Percentiles rank a stretch among this genome's conserved stretches.
Evolutionary conservation across 2,888 invertebrate genomes (phyloP).

Genomic region (Platyscelio sp.): DNA sequence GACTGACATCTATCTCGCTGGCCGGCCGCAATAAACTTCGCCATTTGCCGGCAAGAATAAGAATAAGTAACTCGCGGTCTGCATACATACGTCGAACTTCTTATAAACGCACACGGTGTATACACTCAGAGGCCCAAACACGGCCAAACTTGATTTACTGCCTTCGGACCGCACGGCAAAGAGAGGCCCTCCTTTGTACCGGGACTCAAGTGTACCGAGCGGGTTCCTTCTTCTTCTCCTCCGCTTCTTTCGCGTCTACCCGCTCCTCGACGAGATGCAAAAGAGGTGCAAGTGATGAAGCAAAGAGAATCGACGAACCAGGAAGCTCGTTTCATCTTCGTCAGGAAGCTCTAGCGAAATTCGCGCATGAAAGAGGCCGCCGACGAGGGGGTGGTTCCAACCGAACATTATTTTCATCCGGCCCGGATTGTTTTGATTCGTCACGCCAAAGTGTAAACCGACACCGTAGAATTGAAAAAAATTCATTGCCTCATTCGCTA

Average conservation of each 20-base stretch:
- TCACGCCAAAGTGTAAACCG: conserved; percentile 41
- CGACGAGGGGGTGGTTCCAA: conserved; percentile 24
- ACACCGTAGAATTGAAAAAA: conserved; percentile 39
- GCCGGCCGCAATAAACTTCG: conserved; percentile 34
- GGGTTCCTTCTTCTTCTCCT: conserved; percentile 49
- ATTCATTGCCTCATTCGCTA: conserved; percentile 8
- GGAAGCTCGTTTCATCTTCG: conserved; percentile 59
- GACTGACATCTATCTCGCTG: conserved; percentile 26
- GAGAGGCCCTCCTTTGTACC: conserved; percentile 64
- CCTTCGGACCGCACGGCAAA: conserved; percentile 74
- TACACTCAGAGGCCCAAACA: conserved; percentile 68
- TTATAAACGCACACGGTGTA: conserved; percentile 50
- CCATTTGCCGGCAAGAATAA: conserved; percentile 51
- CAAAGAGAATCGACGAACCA: conserved; percentile 61
- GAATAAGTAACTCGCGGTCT: conserved; percentile 63
- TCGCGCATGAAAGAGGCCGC: conserved; percentile 39
- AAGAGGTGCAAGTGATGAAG: conserved; percentile 68
- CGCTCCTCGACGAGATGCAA: conserved; percentile 53
- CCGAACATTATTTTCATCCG: conserved; percentile 48
- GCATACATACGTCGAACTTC: conserved; percentile 39
- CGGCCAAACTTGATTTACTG: conserved; percentile 82
- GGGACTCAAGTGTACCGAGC: conserved; percentile 23
- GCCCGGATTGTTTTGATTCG: conserved; percentile 46
- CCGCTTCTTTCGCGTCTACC: conserved; percentile 44
- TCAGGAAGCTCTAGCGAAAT: conserved; percentile 43